Percentiles rank a stretch among this genome's conserved stretches.
Evolutionary conservation across 2,888 invertebrate species (phyloP).

Genomic region (Ligdia adustata): DNA sequence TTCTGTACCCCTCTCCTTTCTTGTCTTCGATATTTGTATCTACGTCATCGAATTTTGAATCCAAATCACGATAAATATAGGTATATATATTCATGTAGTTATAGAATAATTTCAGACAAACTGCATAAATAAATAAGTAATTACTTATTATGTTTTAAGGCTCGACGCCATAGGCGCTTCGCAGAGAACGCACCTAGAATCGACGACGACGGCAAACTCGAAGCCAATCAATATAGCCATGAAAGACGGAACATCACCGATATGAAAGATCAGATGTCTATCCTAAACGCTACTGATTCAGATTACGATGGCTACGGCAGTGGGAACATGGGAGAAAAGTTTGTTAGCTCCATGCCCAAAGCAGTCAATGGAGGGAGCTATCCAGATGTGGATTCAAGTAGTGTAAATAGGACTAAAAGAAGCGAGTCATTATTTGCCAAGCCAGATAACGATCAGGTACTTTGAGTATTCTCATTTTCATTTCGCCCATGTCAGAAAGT

Average conservation of each 20-base stretch:
- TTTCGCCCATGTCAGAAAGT: too few species aligned
- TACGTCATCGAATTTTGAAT: too few species aligned
- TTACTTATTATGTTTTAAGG: too few species aligned
- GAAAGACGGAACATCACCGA: conserved; percentile 56
- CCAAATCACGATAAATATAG: too few species aligned
- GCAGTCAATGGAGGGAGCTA: conserved; percentile 36
- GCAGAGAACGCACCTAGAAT: conserved; percentile 48
- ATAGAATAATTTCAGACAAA: too few species aligned
- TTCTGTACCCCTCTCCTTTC: too few species aligned
- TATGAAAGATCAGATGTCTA: conserved; percentile 50
- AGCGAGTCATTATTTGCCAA: conserved; percentile 59
- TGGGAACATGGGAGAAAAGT: conserved; percentile 49
- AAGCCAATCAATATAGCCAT: conserved; percentile 57
- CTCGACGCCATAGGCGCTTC: conserved; percentile 30
- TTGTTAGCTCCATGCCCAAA: conserved; percentile 46
- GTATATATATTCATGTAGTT: too few species aligned
- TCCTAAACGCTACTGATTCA: conserved; percentile 59
- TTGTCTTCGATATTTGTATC: too few species aligned
- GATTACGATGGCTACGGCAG: conserved; percentile 53
- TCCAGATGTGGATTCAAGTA: conserved; percentile 27
- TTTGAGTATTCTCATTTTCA: background rate
- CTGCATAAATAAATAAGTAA: too few species aligned
- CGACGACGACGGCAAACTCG: conserved; percentile 51
- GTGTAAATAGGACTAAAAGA: conserved; percentile 51
- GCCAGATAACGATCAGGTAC: conserved; percentile 63